Conservation (phyloP, 2,888 invertebrate genomes). For the Mamestra brassicae region DNA sequence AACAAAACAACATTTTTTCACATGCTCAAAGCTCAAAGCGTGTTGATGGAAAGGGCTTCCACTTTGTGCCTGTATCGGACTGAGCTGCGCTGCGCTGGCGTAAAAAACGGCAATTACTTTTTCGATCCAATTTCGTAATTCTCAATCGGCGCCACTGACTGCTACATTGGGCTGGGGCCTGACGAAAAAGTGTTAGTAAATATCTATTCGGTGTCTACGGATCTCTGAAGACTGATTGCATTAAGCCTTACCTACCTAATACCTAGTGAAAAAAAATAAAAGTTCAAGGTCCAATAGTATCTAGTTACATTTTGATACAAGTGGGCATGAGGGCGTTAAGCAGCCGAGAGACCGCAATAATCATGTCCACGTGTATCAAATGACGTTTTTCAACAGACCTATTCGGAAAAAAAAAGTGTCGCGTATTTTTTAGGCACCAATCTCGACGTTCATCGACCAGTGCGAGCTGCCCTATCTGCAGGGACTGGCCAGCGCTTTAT, state of each 20-base stretch:
- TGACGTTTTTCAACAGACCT: too few species aligned
- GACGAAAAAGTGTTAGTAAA: neutral
- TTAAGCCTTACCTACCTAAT: neutral
- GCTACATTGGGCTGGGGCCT: neutral
- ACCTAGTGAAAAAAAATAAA: neutral
- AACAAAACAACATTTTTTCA: constrained; percentile 46
- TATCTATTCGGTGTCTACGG: too few species aligned
- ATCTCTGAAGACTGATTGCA: neutral
- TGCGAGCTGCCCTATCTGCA: too few species aligned
- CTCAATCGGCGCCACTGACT: constrained; percentile 2
- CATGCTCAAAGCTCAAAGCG: constrained; percentile 44
- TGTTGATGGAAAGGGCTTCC: constrained; percentile 28
- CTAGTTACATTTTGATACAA: too few species aligned
- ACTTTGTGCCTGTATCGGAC: constrained; percentile 26
- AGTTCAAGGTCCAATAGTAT: too few species aligned
- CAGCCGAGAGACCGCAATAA: too few species aligned
- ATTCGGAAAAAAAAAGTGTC: too few species aligned
- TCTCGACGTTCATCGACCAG: too few species aligned
- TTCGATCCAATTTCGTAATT: constrained; percentile 27
- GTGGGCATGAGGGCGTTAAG: too few species aligned
- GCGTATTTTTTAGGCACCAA: too few species aligned
- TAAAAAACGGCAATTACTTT: constrained; percentile 21
- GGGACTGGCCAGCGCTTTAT: too few species aligned
- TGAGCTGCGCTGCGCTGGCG: neutral
- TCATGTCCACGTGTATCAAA: too few species aligned